phyloP scores from a whole-genome alignment of 1,140 invertebrate genomes.

The Reticulitermes speratus region DNA sequence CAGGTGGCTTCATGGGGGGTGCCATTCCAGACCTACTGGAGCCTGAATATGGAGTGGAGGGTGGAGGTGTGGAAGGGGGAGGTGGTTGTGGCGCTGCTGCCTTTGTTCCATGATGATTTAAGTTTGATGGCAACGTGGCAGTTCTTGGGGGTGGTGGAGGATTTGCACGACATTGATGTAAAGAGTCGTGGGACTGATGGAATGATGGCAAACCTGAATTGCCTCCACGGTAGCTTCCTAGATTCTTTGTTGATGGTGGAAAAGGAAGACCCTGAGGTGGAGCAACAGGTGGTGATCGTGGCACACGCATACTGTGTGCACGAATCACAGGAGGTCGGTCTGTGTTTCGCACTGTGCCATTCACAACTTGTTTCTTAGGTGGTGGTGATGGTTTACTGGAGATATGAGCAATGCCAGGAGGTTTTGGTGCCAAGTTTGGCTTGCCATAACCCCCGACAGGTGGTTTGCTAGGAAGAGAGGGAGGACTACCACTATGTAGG shows the following conservation, averaged over 20 bases:
- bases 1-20: conserved; percentile 47
- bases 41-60: conserved; percentile 25
- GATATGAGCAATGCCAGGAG: conserved; percentile 42
- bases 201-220: conserved; percentile 41
- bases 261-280: conserved; percentile 28
- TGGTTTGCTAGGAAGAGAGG: conserved; percentile 37
- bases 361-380: conserved; percentile 48
- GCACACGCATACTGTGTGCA: conserved; percentile 56
- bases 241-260: conserved; percentile 32
- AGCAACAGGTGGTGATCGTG: conserved; percentile 51
- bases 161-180: conserved; percentile 41
- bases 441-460: conserved; percentile 50
- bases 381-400: conserved; percentile 53
- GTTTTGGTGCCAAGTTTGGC: conserved; percentile 54
- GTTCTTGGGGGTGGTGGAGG: conserved; percentile 35
- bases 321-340: conserved; percentile 47
- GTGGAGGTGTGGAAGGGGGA: conserved; percentile 42
- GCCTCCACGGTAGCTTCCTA: conserved; percentile 33
- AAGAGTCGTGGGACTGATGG: conserved; percentile 55
- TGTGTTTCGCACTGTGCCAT: conserved; percentile 40
- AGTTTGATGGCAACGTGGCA: conserved; percentile 34
- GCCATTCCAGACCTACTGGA: conserved; percentile 40
- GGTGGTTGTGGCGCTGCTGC: conserved; percentile 48
- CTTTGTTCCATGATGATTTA: conserved; percentile 33
- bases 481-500: conserved; percentile 25